Evolutionary conservation across 64 coral and sea anemone species (phyloP).

Genomic region (Montipora sp.): DNA sequence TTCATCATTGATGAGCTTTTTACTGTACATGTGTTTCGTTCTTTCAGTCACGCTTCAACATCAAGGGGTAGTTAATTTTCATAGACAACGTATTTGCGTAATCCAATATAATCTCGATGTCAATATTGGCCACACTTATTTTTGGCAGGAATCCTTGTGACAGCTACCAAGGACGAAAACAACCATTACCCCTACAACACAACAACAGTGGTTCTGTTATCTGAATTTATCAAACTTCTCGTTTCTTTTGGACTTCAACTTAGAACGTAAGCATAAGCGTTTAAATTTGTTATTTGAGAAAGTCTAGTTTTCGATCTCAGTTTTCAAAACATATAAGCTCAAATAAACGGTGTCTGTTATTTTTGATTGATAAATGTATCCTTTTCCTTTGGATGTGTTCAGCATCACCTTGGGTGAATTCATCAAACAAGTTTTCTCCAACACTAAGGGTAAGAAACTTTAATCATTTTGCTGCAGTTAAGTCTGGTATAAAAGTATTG

Average conservation of each 20-base stretch:
- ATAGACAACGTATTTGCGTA: background rate
- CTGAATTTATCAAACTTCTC: constrained; percentile 85
- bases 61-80: background rate
- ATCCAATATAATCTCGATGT: background rate
- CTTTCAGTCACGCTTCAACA: background rate
- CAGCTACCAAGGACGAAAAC: constrained; percentile 84
- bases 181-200: constrained; percentile 88
- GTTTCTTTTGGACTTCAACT: constrained; percentile 75
- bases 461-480: background rate
- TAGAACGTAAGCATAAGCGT: constrained; percentile 54
- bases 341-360: too few relatives aligned
- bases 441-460: background rate
- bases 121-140: background rate
- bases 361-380: background rate
- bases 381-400: background rate
- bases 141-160: constrained; percentile 87
- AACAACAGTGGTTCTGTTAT: constrained; percentile 92
- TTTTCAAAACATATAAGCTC: background rate
- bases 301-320: background rate
- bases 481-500: background rate
- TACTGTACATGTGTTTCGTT: background rate
- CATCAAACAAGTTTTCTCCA: background rate
- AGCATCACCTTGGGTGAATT: constrained; percentile 24
- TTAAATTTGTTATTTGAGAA: background rate
- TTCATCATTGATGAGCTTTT: background rate